A percentile compares a stretch with the other conserved stretches of the same genome.
These are phyloP conservation scores for Syritta pipiens DNA, from an alignment of 2,888 invertebrate genomes.

Conservation along the genomic window DNA sequence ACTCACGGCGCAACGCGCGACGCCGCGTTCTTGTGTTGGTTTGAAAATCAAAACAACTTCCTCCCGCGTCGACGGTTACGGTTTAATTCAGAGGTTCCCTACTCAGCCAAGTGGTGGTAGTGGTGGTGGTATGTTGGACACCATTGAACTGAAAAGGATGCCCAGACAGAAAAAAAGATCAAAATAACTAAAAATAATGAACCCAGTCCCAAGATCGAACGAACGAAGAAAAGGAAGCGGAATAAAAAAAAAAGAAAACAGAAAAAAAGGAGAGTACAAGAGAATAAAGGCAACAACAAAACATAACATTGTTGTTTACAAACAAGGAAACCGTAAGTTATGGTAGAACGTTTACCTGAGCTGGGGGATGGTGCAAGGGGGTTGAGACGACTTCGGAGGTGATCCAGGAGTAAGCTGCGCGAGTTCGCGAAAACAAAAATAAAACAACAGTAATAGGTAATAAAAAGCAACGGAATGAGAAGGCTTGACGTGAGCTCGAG, in stretches of 20 bases:
- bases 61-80: slow-evolving; percentile 56
- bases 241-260: slow-evolving; percentile 1
- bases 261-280: neutral
- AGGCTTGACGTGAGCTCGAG: no score
- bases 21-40: no score
- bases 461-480: slow-evolving; percentile 57
- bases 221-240: slow-evolving; percentile 7
- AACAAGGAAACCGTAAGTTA: slow-evolving; percentile 71
- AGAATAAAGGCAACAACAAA: slow-evolving; percentile 2
- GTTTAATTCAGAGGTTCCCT: slow-evolving; percentile 29
- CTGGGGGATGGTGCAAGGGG: no score
- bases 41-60: slow-evolving; percentile 67
- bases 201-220: no score
- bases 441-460: slow-evolving; percentile 47
- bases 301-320: slow-evolving; percentile 69
- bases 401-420: slow-evolving; percentile 17
- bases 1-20: slow-evolving; percentile 18
- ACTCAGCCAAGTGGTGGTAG: slow-evolving; percentile 23
- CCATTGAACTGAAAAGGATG: slow-evolving; percentile 51
- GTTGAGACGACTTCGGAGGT: no score
- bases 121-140: slow-evolving; percentile 13
- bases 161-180: slow-evolving; percentile 20
- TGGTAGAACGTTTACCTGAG: slow-evolving; percentile 64
- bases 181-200: slow-evolving; percentile 39
- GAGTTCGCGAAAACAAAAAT: slow-evolving; percentile 10